Evolutionary conservation across 2,797 vertebrate genomes (phyloP).

Genomic region (Lithobates pipiens): DNA sequence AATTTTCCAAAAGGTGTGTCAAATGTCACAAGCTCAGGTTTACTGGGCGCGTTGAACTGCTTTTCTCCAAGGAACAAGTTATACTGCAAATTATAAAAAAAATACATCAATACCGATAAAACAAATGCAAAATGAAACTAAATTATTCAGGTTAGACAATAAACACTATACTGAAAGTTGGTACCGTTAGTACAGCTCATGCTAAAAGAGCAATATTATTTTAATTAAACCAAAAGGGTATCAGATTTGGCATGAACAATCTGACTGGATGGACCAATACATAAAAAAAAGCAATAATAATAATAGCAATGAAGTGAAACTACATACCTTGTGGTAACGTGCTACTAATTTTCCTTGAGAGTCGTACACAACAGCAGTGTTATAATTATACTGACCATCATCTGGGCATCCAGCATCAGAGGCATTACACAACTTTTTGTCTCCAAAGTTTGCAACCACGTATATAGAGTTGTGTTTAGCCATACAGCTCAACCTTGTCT

Average conservation of each 20-base stretch:
- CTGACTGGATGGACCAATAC: too few species aligned
- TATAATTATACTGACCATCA: conserved; percentile 73
- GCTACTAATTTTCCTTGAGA: conserved; percentile 73
- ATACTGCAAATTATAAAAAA: conserved; percentile 64
- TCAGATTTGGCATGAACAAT: too few species aligned
- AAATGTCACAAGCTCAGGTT: conserved; percentile 70
- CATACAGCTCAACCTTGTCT: conserved; percentile 76
- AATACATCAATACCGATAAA: too few species aligned
- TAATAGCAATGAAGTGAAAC: too few species aligned
- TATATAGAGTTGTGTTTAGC: conserved; percentile 75
- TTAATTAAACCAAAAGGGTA: too few species aligned
- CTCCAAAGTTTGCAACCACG: conserved; percentile 74
- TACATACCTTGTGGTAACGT: conserved; percentile 77
- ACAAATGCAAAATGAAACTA: too few species aligned
- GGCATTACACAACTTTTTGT: conserved; percentile 72
- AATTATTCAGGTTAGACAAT: too few species aligned
- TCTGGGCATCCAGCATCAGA: conserved; percentile 64
- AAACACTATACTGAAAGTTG: too few species aligned
- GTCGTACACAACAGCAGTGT: conserved; percentile 72
- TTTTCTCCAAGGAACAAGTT: conserved; percentile 72
- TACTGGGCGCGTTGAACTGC: conserved; percentile 72
- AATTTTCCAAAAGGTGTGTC: conserved; percentile 76
- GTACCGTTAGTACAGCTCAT: too few species aligned
- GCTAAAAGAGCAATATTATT: too few species aligned
- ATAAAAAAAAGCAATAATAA: too few species aligned